A percentile compares a stretch with the other conserved stretches of the same genome.
These are phyloP conservation scores for Vireo griseus DNA, from an alignment of 2,797 vertebrate species.

Conservation along the genomic window DNA sequence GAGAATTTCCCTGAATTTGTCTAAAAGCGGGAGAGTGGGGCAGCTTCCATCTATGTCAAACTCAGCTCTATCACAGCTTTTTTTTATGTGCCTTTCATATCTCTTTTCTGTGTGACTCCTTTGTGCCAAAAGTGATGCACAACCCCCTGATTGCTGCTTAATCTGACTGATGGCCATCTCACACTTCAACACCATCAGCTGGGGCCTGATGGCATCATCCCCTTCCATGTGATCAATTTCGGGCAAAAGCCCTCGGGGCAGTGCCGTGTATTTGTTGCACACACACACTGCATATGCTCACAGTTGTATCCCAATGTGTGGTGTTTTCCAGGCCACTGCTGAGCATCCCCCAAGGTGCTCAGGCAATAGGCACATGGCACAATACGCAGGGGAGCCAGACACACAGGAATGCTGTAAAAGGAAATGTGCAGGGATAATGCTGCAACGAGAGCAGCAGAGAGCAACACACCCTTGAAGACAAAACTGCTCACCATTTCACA, in stretches of 20 bases:
- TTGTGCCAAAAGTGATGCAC: background rate
- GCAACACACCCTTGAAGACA: background rate
- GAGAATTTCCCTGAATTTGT: too few species aligned
- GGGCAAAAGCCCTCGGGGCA: background rate
- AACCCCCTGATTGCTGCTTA: background rate
- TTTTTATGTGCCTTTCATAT: background rate
- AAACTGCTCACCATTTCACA: background rate
- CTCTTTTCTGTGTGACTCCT: background rate
- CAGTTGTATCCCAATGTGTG: background rate
- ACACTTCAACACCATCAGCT: background rate
- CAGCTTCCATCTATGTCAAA: background rate
- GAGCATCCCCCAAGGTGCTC: background rate
- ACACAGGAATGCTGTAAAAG: background rate
- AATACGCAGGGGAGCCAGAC: background rate
- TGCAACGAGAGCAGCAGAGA: background rate
- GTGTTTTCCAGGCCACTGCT: background rate
- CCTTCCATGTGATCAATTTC: background rate
- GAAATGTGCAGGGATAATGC: background rate
- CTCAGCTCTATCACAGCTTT: background rate
- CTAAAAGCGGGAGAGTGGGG: too few species aligned
- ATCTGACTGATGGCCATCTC: background rate
- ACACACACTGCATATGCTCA: background rate
- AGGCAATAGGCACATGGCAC: background rate
- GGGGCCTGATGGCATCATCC: background rate
- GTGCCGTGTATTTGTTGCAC: background rate